phyloP scores from a whole-genome alignment of 2,797 vertebrate species.

The Galagoides demidoff region DNA sequence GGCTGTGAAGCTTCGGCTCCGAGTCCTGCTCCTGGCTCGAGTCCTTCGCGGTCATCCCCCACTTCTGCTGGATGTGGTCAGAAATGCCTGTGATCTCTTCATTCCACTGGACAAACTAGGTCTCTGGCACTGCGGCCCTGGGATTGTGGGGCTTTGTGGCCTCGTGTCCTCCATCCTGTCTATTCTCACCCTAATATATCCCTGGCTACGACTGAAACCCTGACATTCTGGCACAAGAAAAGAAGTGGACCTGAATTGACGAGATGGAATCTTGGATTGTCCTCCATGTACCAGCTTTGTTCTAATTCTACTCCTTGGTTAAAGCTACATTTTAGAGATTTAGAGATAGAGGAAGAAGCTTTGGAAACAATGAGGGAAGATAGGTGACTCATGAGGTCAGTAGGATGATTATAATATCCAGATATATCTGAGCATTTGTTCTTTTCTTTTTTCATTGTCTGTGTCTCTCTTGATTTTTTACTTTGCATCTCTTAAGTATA shows the following conservation, averaged over 20 bases:
- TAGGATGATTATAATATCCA: not conserved
- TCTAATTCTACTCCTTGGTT: not conserved
- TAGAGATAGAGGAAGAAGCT: not conserved
- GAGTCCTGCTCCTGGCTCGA: conserved; percentile 85
- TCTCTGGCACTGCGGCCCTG: conserved; percentile 88
- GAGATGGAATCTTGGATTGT: conserved; percentile 18
- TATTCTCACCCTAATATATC: conserved; percentile 92
- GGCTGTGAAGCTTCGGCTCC: conserved; percentile 81
- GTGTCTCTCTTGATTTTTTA: conserved; percentile 22
- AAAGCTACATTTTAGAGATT: conserved; percentile 33
- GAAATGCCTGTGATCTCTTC: conserved; percentile 92
- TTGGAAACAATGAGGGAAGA: not conserved
- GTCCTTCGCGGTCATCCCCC: conserved; percentile 93
- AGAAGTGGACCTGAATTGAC: not conserved
- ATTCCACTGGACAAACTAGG: conserved; percentile 93
- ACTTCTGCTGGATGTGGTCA: conserved; percentile 92
- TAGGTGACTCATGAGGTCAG: not conserved
- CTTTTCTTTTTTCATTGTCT: conserved; percentile 42
- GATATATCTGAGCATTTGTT: not conserved
- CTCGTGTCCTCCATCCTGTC: conserved; percentile 94
- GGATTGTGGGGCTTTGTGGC: conserved; percentile 93
- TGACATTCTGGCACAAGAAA: conserved; percentile 79
- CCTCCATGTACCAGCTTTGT: not conserved
- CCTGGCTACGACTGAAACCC: conserved; percentile 96
- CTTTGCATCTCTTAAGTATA: conserved; percentile 13